These are phyloP conservation scores for Lepeophtheirus nordmannii DNA, from an alignment of 2,888 invertebrate species.

Conservation along the genomic window DNA sequence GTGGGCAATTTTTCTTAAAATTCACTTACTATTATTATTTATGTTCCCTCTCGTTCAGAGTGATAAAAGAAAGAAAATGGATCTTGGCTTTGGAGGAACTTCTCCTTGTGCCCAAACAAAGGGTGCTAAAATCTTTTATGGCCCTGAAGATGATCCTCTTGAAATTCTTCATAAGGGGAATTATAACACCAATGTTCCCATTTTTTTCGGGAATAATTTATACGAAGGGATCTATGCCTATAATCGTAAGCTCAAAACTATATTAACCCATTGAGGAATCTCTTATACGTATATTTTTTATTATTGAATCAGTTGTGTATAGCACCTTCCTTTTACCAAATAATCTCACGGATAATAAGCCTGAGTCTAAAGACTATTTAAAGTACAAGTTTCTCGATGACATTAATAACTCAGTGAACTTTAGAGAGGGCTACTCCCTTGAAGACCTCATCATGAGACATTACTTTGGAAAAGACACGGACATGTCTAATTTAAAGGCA, in stretches of 20 bases:
- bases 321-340: constrained; percentile 7
- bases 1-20: neutral
- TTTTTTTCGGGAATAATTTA: constrained; percentile 8
- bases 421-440: constrained; percentile 1
- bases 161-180: constrained; percentile 5
- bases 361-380: neutral
- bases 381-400: neutral
- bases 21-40: no score
- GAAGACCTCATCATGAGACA: neutral
- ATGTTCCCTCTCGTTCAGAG: neutral
- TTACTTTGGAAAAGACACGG: constrained; percentile 8
- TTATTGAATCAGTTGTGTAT: neutral
- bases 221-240: constrained; percentile 5
- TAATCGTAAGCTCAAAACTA: neutral
- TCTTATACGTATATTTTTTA: neutral
- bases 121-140: constrained; percentile 10
- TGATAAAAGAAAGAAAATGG: neutral
- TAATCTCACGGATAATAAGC: neutral
- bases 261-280: neutral
- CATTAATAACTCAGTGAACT: neutral
- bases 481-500: neutral
- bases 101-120: constrained; percentile 21
- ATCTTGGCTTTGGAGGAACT: constrained; percentile 18
- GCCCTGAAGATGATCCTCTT: neutral
- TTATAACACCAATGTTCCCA: constrained; percentile 3